phyloP scores from a whole-genome alignment of 2,888 invertebrate species.

The Darwinula stevensoni region DNA sequence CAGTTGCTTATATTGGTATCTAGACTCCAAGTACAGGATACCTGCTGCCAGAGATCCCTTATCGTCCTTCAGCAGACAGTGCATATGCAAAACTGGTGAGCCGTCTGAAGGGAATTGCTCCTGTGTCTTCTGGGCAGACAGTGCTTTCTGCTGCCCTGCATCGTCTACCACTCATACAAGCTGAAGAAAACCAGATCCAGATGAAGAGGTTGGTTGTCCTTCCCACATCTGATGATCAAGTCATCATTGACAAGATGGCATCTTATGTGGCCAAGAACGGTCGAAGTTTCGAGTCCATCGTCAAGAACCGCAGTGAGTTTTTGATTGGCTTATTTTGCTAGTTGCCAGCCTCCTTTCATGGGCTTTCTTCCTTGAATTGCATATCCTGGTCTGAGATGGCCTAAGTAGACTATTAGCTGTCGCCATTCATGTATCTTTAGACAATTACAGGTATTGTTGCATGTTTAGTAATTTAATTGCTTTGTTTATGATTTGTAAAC shows the following conservation, averaged over 20 bases:
- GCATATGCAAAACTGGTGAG: conserved; percentile 62
- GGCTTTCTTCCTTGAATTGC: conserved; percentile 5
- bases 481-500: too few species aligned
- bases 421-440: too few species aligned
- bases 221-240: conserved; percentile 51
- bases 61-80: conserved; percentile 56
- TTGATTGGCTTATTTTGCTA: neutral
- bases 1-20: too few species aligned
- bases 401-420: too few species aligned
- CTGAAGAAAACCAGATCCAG: conserved; percentile 1
- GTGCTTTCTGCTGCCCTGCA: neutral
- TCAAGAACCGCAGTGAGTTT: conserved; percentile 28
- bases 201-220: conserved; percentile 13
- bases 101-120: too few species aligned
- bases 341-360: neutral
- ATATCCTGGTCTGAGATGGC: conserved; percentile 6
- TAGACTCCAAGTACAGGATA: too few species aligned
- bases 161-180: neutral
- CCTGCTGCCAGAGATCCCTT: conserved; percentile 31
- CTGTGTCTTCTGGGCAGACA: too few species aligned
- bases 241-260: conserved; percentile 87
- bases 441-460: too few species aligned
- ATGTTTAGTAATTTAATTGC: too few species aligned
- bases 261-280: conserved; percentile 87
- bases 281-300: conserved; percentile 62